These are phyloP conservation scores for Chelonus insularis DNA, from an alignment of 1,140 invertebrate species.

Conservation along the genomic window DNA sequence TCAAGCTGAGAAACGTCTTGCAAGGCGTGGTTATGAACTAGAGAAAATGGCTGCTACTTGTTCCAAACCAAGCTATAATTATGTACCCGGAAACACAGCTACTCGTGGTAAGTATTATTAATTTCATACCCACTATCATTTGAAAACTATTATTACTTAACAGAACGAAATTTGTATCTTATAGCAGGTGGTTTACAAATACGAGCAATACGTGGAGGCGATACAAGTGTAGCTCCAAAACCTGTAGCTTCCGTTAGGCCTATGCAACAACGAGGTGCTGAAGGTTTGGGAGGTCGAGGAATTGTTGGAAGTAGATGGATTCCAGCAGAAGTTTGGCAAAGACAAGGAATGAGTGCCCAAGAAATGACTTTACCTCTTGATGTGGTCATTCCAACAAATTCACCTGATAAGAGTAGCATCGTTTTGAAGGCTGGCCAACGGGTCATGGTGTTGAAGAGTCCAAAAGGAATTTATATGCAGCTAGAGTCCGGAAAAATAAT, in stretches of 20 bases:
- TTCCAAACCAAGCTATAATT: slow-evolving; percentile 56
- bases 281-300: slow-evolving; percentile 57
- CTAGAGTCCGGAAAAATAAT: slow-evolving; percentile 95
- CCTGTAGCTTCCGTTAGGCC: slow-evolving; percentile 63
- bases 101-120: slow-evolving; percentile 48
- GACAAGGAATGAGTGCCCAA: slow-evolving; percentile 92
- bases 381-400: slow-evolving; percentile 91
- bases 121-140: no score
- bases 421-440: slow-evolving; percentile 89
- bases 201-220: slow-evolving; percentile 53
- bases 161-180: slow-evolving; percentile 24
- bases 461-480: slow-evolving; percentile 95
- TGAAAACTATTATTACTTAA: no score
- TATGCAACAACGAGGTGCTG: slow-evolving; percentile 59
- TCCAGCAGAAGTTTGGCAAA: slow-evolving; percentile 83
- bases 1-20: slow-evolving; percentile 90
- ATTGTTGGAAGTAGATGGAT: slow-evolving; percentile 71
- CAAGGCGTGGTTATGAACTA: slow-evolving; percentile 90
- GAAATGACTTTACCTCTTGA: slow-evolving; percentile 90
- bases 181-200: slow-evolving; percentile 55
- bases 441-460: slow-evolving; percentile 91
- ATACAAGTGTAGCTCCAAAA: slow-evolving; percentile 48
- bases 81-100: slow-evolving; percentile 57
- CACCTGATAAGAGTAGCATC: slow-evolving; percentile 81
- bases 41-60: slow-evolving; percentile 84